A percentile compares a stretch with the other conserved stretches of the same genome.
Conservation (phyloP, 2,888 invertebrate species). For the Ganaspis brasiliensis region DNA sequence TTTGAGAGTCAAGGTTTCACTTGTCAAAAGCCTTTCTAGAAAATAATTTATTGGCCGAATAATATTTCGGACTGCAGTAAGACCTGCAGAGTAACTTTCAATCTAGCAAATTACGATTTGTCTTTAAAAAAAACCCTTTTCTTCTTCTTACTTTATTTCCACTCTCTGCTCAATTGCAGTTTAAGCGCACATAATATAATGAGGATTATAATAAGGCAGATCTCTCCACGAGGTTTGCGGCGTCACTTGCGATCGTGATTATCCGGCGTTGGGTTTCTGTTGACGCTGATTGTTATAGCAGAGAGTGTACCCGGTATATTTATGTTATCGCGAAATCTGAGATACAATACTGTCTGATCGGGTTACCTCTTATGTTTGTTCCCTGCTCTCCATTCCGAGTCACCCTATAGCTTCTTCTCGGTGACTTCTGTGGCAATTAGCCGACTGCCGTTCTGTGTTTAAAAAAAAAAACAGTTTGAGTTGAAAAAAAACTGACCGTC, state of each 20-base stretch:
- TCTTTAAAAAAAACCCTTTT: no score
- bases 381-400: slow-evolving; percentile 48
- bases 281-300: slow-evolving; percentile 57
- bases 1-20: no score
- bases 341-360: slow-evolving; percentile 70
- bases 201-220: not conserved
- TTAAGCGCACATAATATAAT: no score
- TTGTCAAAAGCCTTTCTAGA: no score
- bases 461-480: not conserved
- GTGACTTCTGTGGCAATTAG: not conserved
- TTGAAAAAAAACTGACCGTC: no score
- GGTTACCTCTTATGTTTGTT: slow-evolving; percentile 61
- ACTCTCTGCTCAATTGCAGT: no score
- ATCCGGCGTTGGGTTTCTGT: slow-evolving; percentile 53
- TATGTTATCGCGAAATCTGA: slow-evolving; percentile 72
- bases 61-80: no score
- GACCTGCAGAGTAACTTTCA: no score
- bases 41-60: no score
- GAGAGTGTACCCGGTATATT: slow-evolving; percentile 63
- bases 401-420: slow-evolving; percentile 49
- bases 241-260: slow-evolving; percentile 52
- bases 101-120: no score
- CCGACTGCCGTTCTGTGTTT: not conserved
- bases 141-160: no score
- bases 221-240: slow-evolving; percentile 46